Percentiles rank a stretch among this genome's conserved stretches.
Conservation (phyloP, 2,888 invertebrate species). For the Coenonympha arcania region DNA sequence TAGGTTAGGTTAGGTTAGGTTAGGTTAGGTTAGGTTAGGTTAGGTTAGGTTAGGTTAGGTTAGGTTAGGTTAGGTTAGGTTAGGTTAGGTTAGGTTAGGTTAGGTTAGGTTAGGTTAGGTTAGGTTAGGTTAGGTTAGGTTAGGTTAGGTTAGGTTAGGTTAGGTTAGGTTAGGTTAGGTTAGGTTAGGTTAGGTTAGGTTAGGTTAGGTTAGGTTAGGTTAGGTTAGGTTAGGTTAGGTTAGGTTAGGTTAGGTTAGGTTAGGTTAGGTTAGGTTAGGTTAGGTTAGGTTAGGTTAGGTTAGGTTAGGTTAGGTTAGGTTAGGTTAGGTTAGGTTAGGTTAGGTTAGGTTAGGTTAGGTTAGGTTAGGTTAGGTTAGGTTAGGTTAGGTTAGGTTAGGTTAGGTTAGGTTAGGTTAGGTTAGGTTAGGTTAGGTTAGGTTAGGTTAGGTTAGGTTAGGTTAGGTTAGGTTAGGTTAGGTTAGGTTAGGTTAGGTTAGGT, state of each 20-base stretch:
- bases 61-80: too few species aligned
- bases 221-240: too few species aligned
- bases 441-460: constrained; percentile 6
- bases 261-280: not conserved
- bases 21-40: too few species aligned
- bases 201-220: too few species aligned
- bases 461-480: not conserved
- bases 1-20: too few species aligned
- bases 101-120: too few species aligned
- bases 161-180: constrained; percentile 20
- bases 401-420: constrained; percentile 8
- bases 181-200: constrained; percentile 22
- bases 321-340: constrained; percentile 1
- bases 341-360: constrained; percentile 4
- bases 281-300: constrained; percentile 1
- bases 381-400: constrained; percentile 7
- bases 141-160: constrained; percentile 20
- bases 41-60: too few species aligned
- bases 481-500: constrained; percentile 5
- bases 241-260: too few species aligned
- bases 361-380: constrained; percentile 8
- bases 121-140: too few species aligned
- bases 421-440: constrained; percentile 10
- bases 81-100: too few species aligned
- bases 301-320: not conserved